A percentile compares a stretch with the other conserved stretches of the same genome.
phyloP scores from a whole-genome alignment of 2,113 vertebrate species.

The Rhinogobius similis region DNA sequence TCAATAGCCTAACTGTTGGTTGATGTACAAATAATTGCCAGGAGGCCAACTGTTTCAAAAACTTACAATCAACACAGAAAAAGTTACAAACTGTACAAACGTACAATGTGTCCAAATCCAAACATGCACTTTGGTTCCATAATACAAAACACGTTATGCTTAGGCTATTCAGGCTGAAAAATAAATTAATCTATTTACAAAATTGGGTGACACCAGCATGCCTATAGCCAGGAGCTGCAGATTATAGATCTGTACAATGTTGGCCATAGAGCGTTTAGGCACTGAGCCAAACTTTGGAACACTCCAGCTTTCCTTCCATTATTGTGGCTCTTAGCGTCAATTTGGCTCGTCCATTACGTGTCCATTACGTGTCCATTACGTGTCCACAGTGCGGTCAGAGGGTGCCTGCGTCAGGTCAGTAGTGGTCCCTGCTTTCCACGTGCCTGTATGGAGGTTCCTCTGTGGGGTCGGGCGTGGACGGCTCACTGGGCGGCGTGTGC shows the following conservation, averaged over 20 bases:
- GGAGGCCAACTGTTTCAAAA: constrained; percentile 67
- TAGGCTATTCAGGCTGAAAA: constrained; percentile 66
- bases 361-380: constrained; percentile 39
- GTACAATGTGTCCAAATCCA: constrained; percentile 66
- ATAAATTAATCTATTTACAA: constrained; percentile 80
- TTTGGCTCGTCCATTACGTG: constrained; percentile 40
- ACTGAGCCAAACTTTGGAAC: constrained; percentile 54
- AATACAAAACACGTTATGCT: constrained; percentile 65
- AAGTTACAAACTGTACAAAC: constrained; percentile 78
- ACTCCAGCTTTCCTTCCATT: constrained; percentile 46
- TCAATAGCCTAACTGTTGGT: constrained; percentile 10
- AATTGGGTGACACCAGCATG: constrained; percentile 71
- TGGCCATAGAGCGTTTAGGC: constrained; percentile 47
- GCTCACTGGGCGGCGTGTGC: constrained; percentile 75
- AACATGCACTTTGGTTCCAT: constrained; percentile 83
- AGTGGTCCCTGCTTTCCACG: constrained; percentile 71
- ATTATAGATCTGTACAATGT: constrained; percentile 52
- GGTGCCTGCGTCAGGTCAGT: constrained; percentile 51
- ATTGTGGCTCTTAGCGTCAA: constrained; percentile 42
- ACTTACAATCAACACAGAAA: constrained; percentile 74
- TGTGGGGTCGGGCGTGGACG: constrained; percentile 76
- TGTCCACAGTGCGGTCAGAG: constrained; percentile 31
- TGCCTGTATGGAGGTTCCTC: constrained; percentile 74
- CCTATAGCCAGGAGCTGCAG: constrained; percentile 49
- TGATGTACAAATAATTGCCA: constrained; percentile 80